Conservation (phyloP, 1,140 invertebrate species). For the Teleopsis dalmanni region DNA sequence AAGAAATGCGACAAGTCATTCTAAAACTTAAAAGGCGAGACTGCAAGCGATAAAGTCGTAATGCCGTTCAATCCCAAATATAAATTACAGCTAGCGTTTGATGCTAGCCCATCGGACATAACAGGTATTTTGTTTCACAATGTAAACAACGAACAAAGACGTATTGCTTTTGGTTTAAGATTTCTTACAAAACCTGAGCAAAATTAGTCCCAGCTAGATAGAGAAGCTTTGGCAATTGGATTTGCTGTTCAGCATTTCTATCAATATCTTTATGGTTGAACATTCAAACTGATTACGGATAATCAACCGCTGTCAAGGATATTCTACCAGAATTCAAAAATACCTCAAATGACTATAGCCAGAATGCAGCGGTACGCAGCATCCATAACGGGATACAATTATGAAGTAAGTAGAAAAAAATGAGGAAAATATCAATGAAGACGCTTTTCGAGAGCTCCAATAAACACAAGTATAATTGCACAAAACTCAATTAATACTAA, state of each 20-base stretch:
- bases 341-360: conserved; percentile 3
- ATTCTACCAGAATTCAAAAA: conserved; percentile 9
- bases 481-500: neutral
- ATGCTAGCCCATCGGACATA: conserved; percentile 16
- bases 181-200: conserved; percentile 38
- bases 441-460: conserved; percentile 1
- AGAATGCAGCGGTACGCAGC: conserved; percentile 7
- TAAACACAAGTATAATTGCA: neutral
- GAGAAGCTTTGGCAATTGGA: conserved; percentile 45
- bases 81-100: conserved; percentile 10
- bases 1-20: neutral
- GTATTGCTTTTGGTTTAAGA: conserved; percentile 43
- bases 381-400: conserved; percentile 1
- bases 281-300: conserved; percentile 26
- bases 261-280: conserved; percentile 30
- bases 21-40: neutral
- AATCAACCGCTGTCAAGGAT: conserved; percentile 4
- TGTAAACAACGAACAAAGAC: conserved; percentile 24
- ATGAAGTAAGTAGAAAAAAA: neutral
- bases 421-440: conserved; percentile 24
- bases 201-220: conserved; percentile 45
- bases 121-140: conserved; percentile 25
- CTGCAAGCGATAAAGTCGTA: neutral
- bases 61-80: conserved; percentile 1
- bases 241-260: conserved; percentile 39